Conservation (phyloP, 2,797 vertebrate genomes). For the Peromyscus nudipes region DNA sequence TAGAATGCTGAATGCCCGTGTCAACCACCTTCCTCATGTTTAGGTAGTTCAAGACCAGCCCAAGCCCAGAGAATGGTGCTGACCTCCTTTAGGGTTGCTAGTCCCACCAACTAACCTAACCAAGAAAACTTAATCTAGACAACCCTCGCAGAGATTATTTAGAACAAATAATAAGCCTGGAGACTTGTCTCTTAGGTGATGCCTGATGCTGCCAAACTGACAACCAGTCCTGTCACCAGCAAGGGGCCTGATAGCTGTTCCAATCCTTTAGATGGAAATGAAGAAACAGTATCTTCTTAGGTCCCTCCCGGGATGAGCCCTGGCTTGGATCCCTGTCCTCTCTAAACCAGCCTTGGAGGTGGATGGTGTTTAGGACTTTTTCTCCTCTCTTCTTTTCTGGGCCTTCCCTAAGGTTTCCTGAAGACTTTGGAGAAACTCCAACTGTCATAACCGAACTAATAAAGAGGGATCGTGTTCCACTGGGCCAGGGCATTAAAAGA, state of each 20-base stretch:
- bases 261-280: not conserved
- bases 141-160: not conserved
- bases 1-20: not conserved
- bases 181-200: not conserved
- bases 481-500: not conserved
- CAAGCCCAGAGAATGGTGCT: not conserved
- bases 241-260: not conserved
- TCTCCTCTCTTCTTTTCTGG: constrained; percentile 16
- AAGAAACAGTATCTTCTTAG: not conserved
- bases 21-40: not conserved
- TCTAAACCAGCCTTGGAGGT: not conserved
- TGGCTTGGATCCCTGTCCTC: not conserved
- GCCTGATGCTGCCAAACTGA: not conserved
- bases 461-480: not conserved
- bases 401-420: not conserved
- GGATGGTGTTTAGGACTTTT: not conserved
- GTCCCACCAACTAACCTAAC: not conserved
- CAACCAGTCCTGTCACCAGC: not conserved
- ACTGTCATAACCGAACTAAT: not conserved
- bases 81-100: not conserved
- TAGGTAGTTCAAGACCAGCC: no score
- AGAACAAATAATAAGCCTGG: not conserved
- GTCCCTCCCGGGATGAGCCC: not conserved
- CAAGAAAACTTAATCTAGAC: not conserved
- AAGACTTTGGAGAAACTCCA: constrained; percentile 18